Evolutionary conservation across 2,797 vertebrate species (phyloP).

Genomic region (Epinephelus coioides): DNA sequence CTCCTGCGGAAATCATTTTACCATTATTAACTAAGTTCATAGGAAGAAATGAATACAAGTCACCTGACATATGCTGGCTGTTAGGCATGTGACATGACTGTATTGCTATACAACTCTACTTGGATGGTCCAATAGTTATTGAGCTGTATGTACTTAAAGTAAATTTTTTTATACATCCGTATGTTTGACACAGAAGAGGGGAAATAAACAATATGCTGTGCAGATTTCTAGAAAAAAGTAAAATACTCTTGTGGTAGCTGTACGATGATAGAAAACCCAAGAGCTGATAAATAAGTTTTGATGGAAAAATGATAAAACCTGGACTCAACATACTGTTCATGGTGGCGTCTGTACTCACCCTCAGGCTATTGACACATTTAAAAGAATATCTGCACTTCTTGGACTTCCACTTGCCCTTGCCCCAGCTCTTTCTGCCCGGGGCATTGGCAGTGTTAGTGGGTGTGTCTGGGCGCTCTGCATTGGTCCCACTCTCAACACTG

Average conservation of each 20-base stretch:
- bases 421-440: constrained; percentile 97
- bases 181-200: background rate
- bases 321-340: background rate
- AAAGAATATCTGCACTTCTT: constrained; percentile 99
- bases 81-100: background rate
- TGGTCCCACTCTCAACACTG: constrained; percentile 96
- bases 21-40: background rate
- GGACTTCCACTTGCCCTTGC: constrained; percentile 99
- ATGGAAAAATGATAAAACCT: background rate
- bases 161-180: background rate
- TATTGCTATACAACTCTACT: background rate
- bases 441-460: constrained; percentile 97
- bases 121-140: background rate
- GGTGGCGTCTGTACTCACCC: constrained; percentile 83
- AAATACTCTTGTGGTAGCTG: too few species aligned
- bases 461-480: constrained; percentile 95
- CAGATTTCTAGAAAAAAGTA: background rate
- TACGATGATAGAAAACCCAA: background rate
- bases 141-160: background rate
- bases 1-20: constrained; percentile 84
- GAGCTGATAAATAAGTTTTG: too few species aligned
- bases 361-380: constrained; percentile 98
- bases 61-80: background rate
- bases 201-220: background rate
- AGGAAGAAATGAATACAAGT: background rate